Base-by-base conservation (phyloP, 1,140 invertebrate genomes). In the Mamestra configurata region DNA sequence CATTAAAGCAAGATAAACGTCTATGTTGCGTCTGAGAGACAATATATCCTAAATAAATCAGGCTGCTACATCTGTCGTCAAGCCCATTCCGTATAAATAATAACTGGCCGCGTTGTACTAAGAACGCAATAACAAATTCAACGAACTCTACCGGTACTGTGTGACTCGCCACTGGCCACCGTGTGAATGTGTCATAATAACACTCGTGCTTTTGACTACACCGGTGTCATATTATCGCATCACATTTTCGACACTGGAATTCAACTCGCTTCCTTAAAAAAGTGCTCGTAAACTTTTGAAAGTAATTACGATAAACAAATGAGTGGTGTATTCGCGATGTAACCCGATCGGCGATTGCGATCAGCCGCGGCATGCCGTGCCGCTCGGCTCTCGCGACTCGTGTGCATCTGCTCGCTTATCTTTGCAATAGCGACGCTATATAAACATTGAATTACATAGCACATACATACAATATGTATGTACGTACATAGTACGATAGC, bases 81-180 rank as follows among this genome's bases (percentile, higher is more conserved):
- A 86, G 79, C 85, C 85, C 91, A 91, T 94, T 90, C 90, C 88
- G 89, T 91, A 89, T 89, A 89, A 92, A 92, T 89, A 87, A 89
- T 93, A 93, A 93, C 91, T 91, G 92, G 87, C 86, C 86, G 86
- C 83, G 84, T 84, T 82, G 83, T 94, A 92, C 92, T 87, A 89
- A 93, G 93, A 95, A 95, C 86, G 93, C 88, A 90, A 95, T 95
- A 95, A 95, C 89, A 93, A 93, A 93, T 94, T 94, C 93, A 95
- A 95, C 93, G 93, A 95, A 95, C 93, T 90, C 92, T 93, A 94
- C 93, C 91, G 91, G 92, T 93, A 94, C 88, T 91, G 92, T 92
- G 90, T 89, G 90, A 92, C 88, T 92, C 88, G 85, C 85, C 85
- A 85, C 86, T 81, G 90, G 84, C 87, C 88, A 93, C 93, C 93